Evolutionary conservation across 2,113 vertebrate genomes (phyloP).

Genomic region (Cisticola juncidis): DNA sequence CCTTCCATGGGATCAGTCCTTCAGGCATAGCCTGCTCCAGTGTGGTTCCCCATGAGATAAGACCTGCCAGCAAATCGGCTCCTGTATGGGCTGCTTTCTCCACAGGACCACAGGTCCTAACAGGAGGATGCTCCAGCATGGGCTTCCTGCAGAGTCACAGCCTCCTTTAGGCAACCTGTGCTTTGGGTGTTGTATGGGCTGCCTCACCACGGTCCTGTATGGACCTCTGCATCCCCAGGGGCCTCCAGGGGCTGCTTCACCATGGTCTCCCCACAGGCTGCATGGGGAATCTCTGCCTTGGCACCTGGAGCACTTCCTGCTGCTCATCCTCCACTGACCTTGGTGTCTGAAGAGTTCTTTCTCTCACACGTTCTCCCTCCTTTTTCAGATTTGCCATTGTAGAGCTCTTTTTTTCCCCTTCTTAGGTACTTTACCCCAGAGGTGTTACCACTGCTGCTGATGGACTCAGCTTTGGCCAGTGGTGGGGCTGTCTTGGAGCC

Average conservation of each 20-base stretch:
- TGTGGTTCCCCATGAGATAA: rapidly evolving
- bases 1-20: rapidly evolving
- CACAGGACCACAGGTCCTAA: neutral
- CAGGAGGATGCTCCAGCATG: neutral
- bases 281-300: neutral
- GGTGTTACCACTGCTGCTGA: rapidly evolving
- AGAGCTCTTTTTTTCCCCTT: neutral
- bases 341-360: neutral
- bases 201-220: neutral
- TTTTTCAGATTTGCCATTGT: neutral
- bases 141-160: neutral
- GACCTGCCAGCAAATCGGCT: neutral
- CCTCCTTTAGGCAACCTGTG: neutral
- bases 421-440: neutral
- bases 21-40: neutral
- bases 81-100: neutral
- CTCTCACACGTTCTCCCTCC: neutral
- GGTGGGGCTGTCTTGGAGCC: rapidly evolving
- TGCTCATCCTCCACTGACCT: neutral
- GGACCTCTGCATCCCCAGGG: rapidly evolving
- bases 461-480: neutral
- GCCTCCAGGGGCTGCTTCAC: neutral
- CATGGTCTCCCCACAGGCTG: rapidly evolving
- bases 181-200: neutral
- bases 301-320: neutral